Conservation (phyloP, 2,113 vertebrate genomes). For the Spermophilus dauricus region DNA sequence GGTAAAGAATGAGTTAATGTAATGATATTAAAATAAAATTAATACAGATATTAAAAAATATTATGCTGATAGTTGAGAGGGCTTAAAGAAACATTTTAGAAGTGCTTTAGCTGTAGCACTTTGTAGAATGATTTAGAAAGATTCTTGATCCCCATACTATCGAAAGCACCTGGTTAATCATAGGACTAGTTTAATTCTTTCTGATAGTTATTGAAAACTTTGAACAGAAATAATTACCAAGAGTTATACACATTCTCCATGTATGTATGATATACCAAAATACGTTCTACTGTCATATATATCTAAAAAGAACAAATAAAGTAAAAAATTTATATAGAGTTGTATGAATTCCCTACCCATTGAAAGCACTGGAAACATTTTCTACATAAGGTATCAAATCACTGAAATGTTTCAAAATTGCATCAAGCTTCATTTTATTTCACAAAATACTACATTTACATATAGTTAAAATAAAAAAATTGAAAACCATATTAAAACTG, state of each 20-base stretch:
- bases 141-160: neutral
- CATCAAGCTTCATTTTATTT: neutral
- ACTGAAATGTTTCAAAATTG: neutral
- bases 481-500: neutral
- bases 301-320: too few species aligned
- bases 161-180: neutral
- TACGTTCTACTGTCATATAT: too few species aligned
- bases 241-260: neutral
- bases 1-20: neutral
- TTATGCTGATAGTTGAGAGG: neutral
- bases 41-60: neutral
- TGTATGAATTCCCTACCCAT: rapidly evolving
- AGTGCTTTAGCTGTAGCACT: neutral
- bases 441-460: neutral
- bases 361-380: neutral
- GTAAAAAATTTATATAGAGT: too few species aligned
- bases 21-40: neutral
- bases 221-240: neutral
- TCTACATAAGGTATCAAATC: neutral
- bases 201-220: neutral
- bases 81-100: neutral
- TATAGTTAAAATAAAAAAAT: neutral
- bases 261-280: too few species aligned
- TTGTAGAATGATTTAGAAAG: neutral
- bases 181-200: neutral